These are phyloP conservation scores for Arvicanthis niloticus DNA, from an alignment of 2,113 vertebrate genomes.

Conservation along the genomic window DNA sequence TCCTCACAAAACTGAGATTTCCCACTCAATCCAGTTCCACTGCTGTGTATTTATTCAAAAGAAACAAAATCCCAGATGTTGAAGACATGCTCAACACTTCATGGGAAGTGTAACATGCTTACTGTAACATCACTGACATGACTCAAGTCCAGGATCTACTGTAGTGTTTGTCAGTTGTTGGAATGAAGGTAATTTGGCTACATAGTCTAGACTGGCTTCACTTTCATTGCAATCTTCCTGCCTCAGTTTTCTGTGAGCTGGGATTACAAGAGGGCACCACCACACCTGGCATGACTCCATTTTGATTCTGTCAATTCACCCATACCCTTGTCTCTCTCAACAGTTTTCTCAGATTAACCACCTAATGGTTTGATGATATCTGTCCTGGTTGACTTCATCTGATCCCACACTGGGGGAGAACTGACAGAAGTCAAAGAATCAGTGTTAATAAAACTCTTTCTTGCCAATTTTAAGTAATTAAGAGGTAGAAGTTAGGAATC, in stretches of 20 bases:
- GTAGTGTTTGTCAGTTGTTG: not conserved
- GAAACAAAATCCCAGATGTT: not conserved
- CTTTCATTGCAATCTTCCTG: not conserved
- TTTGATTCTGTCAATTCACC: not conserved
- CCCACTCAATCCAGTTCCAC: not conserved
- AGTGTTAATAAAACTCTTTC: not conserved
- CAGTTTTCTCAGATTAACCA: not conserved
- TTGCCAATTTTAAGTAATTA: not conserved
- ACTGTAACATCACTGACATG: not conserved
- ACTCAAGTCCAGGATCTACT: not conserved
- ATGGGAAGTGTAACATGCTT: no score
- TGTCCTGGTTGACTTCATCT: not conserved
- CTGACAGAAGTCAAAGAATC: not conserved
- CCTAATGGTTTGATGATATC: not conserved
- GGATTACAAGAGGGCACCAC: not conserved
- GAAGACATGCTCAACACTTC: not conserved
- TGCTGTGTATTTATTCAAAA: not conserved
- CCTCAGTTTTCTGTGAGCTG: not conserved
- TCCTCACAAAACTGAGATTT: not conserved
- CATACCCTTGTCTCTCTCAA: not conserved
- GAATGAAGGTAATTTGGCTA: no score
- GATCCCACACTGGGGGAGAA: not conserved
- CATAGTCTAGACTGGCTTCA: not conserved
- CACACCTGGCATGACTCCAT: not conserved
- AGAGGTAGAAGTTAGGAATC: not conserved